A percentile compares a stretch with the other conserved stretches of the same genome.
These are phyloP conservation scores for Glossophaga mutica DNA, from an alignment of 2,797 vertebrate genomes.

Conservation along the genomic window DNA sequence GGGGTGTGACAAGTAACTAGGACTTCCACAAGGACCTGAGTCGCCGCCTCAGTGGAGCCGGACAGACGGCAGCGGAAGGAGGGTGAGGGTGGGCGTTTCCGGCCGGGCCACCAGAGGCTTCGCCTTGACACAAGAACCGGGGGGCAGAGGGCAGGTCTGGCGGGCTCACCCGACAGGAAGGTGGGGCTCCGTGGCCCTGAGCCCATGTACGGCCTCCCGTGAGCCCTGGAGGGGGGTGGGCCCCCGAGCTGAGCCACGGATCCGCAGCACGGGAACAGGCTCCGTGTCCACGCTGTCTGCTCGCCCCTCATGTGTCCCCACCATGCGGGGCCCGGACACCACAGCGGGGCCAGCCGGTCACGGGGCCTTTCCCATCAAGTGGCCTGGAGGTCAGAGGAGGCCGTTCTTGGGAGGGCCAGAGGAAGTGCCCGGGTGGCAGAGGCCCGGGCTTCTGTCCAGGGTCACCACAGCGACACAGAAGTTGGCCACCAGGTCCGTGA, in stretches of 20 bases:
- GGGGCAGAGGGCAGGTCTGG: neutral
- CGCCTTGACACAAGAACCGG: neutral
- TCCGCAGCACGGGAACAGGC: neutral
- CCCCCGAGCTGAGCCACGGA: fast-evolving
- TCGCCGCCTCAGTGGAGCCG: neutral
- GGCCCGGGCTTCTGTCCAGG: neutral
- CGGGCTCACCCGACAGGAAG: too few relatives aligned
- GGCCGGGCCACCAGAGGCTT: neutral
- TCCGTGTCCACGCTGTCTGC: fast-evolving
- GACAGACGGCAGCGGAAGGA: neutral
- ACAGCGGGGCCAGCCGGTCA: neutral
- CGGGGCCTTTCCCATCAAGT: neutral
- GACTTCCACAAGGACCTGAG: neutral
- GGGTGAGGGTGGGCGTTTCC: neutral
- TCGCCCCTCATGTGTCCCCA: neutral
- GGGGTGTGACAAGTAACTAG: neutral
- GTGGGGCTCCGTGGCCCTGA: too few relatives aligned
- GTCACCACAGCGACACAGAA: fast-evolving
- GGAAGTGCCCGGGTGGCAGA: neutral
- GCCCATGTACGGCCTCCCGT: fast-evolving
- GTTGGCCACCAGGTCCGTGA: neutral
- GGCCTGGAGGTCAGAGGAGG: neutral
- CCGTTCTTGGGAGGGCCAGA: neutral
- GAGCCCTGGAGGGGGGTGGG: fast-evolving
- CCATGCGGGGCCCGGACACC: fast-evolving